Evolutionary conservation across 2,888 invertebrate genomes (phyloP), one percentile per base, ranked within the genome.

Genomic region (Lepas anatifera): DNA sequence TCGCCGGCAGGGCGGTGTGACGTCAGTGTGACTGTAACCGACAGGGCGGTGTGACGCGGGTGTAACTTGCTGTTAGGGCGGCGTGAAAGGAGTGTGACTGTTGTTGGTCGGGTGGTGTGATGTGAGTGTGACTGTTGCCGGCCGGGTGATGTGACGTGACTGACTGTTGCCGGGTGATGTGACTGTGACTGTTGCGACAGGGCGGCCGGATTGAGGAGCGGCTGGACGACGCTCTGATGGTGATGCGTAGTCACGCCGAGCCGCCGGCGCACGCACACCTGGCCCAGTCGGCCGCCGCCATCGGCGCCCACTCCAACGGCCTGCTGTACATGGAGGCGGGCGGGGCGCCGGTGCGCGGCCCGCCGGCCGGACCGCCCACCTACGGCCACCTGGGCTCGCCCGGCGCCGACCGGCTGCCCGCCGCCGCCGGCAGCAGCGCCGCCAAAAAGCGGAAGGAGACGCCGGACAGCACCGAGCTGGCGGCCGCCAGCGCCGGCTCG

Each of bases 191-290:
- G n/a, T n/a, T n/a, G n/a, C n/a, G 69, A 8, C 41, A 39, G 43
- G 46, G 22, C 18, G 66, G 64, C n/a, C 66, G 35, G 18, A 71
- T 72, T 68, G 74, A 73, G 64, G 71, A 73, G 58, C 72, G 74
- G 35, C 52, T 73, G 67, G 74, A 73, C 16, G 74, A 73, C 68
- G 73, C 74, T 29, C 70, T 72, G 43, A 72, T 70, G 68, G 72
- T 73, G 29, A 39, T 74, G 68, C 73, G 72, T 52, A 68, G 72
- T 35, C 74, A 73, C 43, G 74, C 74, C 32, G 73, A 72, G 52
- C 71, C 72, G 43, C 67, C 70, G 16, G 13, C 48, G 11, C 41
- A 41, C 10, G 18, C 41, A 10, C 68, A 70, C n/a, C 69, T 67
- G 43, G 70, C 69, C 58, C 72, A 29, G 72, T 71, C 43, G 69